Conservation (phyloP, 2,797 vertebrate species). For the Gymnoscopelus microlampas region DNA sequence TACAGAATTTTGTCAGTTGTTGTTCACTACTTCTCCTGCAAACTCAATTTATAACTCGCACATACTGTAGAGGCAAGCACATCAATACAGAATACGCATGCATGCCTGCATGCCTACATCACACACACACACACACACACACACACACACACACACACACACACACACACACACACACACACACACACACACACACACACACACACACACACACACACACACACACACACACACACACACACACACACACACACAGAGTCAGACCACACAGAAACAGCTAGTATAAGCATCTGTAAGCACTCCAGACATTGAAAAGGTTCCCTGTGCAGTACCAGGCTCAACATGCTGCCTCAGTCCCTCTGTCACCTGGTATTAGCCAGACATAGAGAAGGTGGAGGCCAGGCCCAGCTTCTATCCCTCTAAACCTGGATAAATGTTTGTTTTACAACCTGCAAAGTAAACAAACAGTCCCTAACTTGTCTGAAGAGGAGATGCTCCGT, state of each 20-base stretch:
- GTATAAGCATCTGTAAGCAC: not conserved
- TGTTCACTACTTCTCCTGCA: too few species aligned
- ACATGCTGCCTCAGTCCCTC: conserved; percentile 30
- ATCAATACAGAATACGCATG: too few species aligned
- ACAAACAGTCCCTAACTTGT: conserved; percentile 60
- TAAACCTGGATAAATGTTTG: conserved; percentile 67
- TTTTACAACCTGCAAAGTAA: conserved; percentile 63
- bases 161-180: conserved; percentile 7
- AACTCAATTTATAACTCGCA: too few species aligned
- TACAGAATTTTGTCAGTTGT: too few species aligned
- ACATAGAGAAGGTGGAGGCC: conserved; percentile 40
- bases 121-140: conserved; percentile 1
- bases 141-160: not conserved
- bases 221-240: conserved; percentile 5
- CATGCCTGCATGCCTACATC: not conserved
- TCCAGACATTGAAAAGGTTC: conserved; percentile 8
- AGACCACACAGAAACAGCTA: not conserved
- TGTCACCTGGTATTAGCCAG: conserved; percentile 50
- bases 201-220: not conserved
- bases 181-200: conserved; percentile 9
- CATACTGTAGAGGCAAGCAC: too few species aligned
- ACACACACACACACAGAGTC: conserved; percentile 7
- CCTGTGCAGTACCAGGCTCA: conserved; percentile 21
- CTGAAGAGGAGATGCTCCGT: conserved; percentile 55
- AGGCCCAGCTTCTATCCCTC: conserved; percentile 39